Evolutionary conservation across 2,797 vertebrate species (phyloP).

Genomic region (Myoxocephalus aenaeus): DNA sequence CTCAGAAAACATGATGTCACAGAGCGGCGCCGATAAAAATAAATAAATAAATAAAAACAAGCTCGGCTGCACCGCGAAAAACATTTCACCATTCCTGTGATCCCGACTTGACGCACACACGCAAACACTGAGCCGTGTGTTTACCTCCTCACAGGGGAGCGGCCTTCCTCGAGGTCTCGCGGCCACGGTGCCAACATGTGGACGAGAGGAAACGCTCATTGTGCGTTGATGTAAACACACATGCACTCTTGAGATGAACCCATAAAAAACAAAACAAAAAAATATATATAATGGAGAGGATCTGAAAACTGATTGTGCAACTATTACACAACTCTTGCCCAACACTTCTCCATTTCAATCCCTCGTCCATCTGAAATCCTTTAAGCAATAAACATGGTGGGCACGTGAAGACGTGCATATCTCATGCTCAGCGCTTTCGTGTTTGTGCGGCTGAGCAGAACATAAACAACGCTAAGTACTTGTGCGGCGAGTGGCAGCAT

Average conservation of each 20-base stretch:
- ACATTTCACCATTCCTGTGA: slow-evolving; percentile 10
- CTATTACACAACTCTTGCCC: slow-evolving; percentile 50
- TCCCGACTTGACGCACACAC: slow-evolving; percentile 11
- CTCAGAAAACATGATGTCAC: background rate
- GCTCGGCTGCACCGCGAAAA: too few relatives aligned
- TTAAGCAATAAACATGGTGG: slow-evolving; percentile 11
- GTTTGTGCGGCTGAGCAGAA: slow-evolving; percentile 51
- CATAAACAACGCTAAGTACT: slow-evolving; percentile 54
- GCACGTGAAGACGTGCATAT: slow-evolving; percentile 40
- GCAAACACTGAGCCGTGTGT: slow-evolving; percentile 45
- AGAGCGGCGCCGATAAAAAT: background rate
- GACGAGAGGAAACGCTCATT: slow-evolving; percentile 48
- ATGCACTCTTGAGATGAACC: slow-evolving; percentile 4
- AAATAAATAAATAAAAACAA: too few relatives aligned
- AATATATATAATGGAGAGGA: background rate
- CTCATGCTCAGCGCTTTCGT: slow-evolving; percentile 13
- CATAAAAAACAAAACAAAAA: background rate
- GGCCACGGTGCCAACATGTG: slow-evolving; percentile 29
- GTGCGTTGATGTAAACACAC: slow-evolving; percentile 51
- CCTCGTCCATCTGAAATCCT: slow-evolving; percentile 3
- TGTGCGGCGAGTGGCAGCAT: slow-evolving; percentile 28
- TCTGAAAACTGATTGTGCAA: slow-evolving; percentile 26
- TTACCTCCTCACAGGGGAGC: slow-evolving; percentile 54
- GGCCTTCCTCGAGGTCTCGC: slow-evolving; percentile 48
- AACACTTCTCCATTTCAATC: slow-evolving; percentile 53